Evolutionary conservation across 2,113 vertebrate genomes (phyloP).

Genomic region (Petroica traversi): DNA sequence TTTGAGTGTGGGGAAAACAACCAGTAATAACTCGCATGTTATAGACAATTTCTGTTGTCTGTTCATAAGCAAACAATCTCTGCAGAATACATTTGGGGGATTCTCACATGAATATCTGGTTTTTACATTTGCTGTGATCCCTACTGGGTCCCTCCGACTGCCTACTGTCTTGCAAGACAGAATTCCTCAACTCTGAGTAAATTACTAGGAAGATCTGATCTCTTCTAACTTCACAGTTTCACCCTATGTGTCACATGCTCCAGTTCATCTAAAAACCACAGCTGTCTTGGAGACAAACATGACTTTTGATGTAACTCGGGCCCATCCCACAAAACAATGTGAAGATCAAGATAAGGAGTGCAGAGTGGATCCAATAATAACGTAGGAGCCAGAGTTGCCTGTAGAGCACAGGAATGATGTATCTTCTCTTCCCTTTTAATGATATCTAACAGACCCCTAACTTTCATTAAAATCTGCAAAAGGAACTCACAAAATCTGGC

Average conservation of each 20-base stretch:
- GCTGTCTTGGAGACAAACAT: slow-evolving; percentile 45
- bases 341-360: slow-evolving; percentile 62
- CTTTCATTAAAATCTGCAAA: slow-evolving; percentile 21
- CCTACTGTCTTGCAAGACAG: slow-evolving; percentile 28
- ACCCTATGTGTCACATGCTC: neutral
- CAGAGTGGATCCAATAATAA: slow-evolving; percentile 22
- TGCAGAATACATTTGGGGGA: neutral
- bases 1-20: neutral
- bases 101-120: neutral
- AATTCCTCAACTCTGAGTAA: slow-evolving; percentile 17
- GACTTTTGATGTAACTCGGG: slow-evolving; percentile 49
- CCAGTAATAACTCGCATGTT: neutral
- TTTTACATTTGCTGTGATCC: neutral
- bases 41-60: neutral
- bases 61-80: neutral
- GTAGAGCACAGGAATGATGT: neutral
- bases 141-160: neutral
- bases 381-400: neutral
- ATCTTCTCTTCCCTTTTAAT: slow-evolving; percentile 16
- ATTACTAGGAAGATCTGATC: slow-evolving; percentile 21
- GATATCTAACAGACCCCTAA: slow-evolving; percentile 25
- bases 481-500: neutral
- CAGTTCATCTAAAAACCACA: slow-evolving; percentile 36
- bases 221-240: slow-evolving; percentile 5
- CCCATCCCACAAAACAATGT: slow-evolving; percentile 48